These are phyloP conservation scores for Choloepus hoffmanni DNA, from an alignment of 2,113 vertebrate species.

Conservation along the genomic window DNA sequence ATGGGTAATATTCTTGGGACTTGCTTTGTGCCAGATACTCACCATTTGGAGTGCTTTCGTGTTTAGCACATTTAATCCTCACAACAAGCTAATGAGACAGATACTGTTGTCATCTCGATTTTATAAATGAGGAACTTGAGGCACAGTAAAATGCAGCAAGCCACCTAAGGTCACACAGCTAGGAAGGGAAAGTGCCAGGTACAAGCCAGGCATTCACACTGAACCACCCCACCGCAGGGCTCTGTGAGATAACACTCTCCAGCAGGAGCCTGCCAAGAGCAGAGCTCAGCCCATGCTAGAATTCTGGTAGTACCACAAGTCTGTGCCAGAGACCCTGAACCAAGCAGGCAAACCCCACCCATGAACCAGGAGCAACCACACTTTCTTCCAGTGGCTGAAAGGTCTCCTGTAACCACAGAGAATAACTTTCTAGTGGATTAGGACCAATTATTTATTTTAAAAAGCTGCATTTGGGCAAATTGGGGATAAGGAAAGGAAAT, in stretches of 20 bases:
- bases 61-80: background rate
- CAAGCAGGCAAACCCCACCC: too few species aligned
- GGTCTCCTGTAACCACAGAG: background rate
- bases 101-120: rapidly evolving
- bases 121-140: background rate
- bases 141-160: background rate
- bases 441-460: background rate
- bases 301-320: background rate
- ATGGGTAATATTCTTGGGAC: background rate
- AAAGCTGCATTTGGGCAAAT: background rate
- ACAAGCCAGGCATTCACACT: background rate
- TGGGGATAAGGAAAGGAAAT: background rate
- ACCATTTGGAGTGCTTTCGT: background rate
- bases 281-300: background rate
- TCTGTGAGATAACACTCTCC: background rate
- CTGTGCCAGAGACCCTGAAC: too few species aligned
- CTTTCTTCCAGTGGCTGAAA: background rate
- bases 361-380: background rate
- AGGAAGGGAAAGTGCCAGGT: background rate
- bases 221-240: background rate
- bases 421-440: background rate
- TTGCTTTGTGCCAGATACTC: background rate
- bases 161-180: background rate
- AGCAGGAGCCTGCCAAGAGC: too few species aligned
- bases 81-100: background rate